Evolutionary conservation across 2,888 invertebrate species (phyloP), one percentile per base, ranked within the genome.

Genomic region (Sylvicola cinctus): DNA sequence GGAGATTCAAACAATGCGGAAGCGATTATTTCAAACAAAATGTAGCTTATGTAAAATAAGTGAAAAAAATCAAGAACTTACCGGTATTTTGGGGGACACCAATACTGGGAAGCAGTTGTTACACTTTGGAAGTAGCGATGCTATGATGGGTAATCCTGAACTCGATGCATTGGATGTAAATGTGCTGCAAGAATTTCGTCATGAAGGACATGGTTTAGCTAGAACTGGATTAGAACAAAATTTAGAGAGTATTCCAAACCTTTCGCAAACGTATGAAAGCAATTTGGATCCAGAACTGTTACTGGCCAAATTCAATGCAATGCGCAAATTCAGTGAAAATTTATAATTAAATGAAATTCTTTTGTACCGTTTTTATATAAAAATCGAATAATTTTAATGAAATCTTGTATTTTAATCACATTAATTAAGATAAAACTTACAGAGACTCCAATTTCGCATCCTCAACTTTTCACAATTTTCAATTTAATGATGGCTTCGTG

Each of bases 21-120:
- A 45, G 13, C 47, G 48, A 35, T 38, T 56, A 7, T 47, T 48
- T 10, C 47, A 50, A 31, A 45, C 42, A 4, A 50, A 50, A 32
- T 58, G 58, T 27, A 47, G 54, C n/a, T 44, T 58, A 2, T 58
- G 58, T 37, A 49, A 49, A 36, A 49, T 58, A 40, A 51, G 50
- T 2, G 51, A 52, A 13, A 46, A 44, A 15, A 50, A 45, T 35
- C 40, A 39, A 2, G 51, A 55, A 16, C 40, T 55, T 2, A 41
- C 45, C 1, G 42, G 49, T 7, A 41, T 46, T 12, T 29, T 49
- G 10, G 38, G 41, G 5, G 32, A 34, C 2, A 38, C 40, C 12
- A 34, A 35, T 29, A 25, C 25, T 25, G n/a, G n/a, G n/a, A n/a
- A n/a, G n/a, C n/a, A n/a, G n/a, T n/a, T n/a, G n/a, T n/a, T n/a